Evolutionary conservation across 2,113 vertebrate genomes (phyloP).

Genomic region (Alligator sinensis): DNA sequence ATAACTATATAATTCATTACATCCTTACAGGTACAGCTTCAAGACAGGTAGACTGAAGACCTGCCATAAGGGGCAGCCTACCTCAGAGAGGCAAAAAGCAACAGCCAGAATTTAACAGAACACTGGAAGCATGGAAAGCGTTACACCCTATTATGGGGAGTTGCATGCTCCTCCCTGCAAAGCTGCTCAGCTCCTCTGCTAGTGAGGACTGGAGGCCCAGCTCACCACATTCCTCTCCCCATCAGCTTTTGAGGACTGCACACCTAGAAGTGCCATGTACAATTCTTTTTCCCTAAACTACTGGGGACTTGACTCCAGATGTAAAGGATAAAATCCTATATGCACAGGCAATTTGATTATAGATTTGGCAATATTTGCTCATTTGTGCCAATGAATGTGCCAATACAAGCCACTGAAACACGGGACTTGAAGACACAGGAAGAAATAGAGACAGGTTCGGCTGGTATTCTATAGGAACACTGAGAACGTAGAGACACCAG

Average conservation of each 20-base stretch:
- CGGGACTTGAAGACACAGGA: background rate
- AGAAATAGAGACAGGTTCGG: background rate
- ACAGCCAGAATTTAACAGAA: background rate
- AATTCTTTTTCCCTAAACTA: background rate
- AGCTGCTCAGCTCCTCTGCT: background rate
- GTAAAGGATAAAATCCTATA: background rate
- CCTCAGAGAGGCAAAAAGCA: background rate
- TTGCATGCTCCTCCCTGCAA: background rate
- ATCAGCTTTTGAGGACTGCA: accelerated
- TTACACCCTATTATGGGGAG: background rate
- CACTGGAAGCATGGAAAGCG: background rate
- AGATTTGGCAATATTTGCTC: background rate
- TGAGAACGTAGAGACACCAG: background rate
- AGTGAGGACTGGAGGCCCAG: background rate
- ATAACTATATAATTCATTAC: background rate
- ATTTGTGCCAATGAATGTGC: background rate
- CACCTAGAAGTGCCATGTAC: background rate
- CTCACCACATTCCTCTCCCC: background rate
- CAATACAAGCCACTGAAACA: background rate
- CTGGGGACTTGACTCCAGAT: background rate
- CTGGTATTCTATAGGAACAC: background rate
- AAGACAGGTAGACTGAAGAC: accelerated
- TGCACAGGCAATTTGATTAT: background rate
- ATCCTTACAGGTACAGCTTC: background rate
- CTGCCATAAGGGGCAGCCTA: accelerated